phyloP scores from a whole-genome alignment of 1,140 invertebrate species.

The Temnothorax nylanderi region DNA sequence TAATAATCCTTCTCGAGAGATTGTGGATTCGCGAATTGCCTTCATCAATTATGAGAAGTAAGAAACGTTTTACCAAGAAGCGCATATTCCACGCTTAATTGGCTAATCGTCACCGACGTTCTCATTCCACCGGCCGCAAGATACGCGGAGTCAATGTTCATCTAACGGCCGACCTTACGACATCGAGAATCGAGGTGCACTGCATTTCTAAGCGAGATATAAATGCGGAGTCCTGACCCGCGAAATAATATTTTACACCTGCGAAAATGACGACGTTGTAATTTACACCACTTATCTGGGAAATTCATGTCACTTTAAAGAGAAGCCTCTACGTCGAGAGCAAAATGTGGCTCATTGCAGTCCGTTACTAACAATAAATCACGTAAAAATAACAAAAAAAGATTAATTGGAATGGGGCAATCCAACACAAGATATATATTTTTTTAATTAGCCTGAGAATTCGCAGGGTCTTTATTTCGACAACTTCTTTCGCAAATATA shows the following conservation, averaged over 20 bases:
- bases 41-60: conserved; percentile 4
- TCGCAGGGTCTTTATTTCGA: background rate
- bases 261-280: background rate
- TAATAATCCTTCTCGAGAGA: background rate
- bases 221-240: background rate
- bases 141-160: conserved; percentile 30
- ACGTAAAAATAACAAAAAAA: background rate
- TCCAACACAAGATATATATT: background rate
- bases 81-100: conserved; percentile 35
- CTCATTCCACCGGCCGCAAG: conserved; percentile 39
- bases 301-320: conserved; percentile 1
- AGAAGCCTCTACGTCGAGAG: background rate
- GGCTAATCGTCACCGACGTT: conserved; percentile 26
- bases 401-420: background rate
- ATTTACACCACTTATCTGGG: background rate
- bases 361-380: background rate
- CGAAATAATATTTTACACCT: conserved; percentile 11
- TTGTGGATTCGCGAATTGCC: background rate
- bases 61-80: background rate
- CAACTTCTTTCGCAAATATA: background rate
- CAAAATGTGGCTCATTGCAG: background rate
- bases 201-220: background rate
- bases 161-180: conserved; percentile 47
- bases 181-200: background rate
- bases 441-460: background rate